Base-by-base conservation (phyloP, 2,888 invertebrate species). In the Villa cingulata region DNA sequence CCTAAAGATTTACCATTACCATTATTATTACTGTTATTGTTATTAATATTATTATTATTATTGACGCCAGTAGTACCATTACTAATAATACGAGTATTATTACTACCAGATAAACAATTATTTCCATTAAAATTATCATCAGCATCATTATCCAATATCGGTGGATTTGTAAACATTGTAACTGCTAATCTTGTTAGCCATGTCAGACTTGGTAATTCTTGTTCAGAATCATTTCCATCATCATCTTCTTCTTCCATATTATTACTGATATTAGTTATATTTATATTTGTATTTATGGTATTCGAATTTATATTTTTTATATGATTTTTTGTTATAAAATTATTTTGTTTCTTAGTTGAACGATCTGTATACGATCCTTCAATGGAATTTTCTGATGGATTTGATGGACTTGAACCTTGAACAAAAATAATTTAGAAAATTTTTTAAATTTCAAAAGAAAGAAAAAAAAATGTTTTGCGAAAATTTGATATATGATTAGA, bases 181-280 rank as follows among this genome's bases (percentile, higher is more conserved):
- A 53, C 7, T 62, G 59, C 58, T n/a, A 68, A 46, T 18, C 63
- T 61, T 2, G 61, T 63, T 16, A 68, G 51, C 68, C 68, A 68
- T 29, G 60, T 64, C 10, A 68, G 51, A 50, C 64, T 68, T 2
- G 68, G 68, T 16, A 68, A 51, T 43, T 68, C 68, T 15, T 58
- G 56, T 32, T 66, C 65, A 0, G 59, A 60, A 40, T 62, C 62
- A 16, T 60, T 59, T 4, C 45, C 49, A 18, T 54, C 54, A 14
- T 45, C 45, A n/a, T n/a, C n/a, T n/a, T n/a, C n/a, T n/a, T n/a
- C n/a, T n/a, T n/a, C n/a, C n/a, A n/a, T n/a, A n/a, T n/a, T n/a
- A n/a, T n/a, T n/a, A n/a, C n/a, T n/a, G n/a, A n/a, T n/a, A 5
- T 38, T 41, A 17, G 32, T 20, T 19, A 45, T 38, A 23, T 41